A percentile compares a stretch with the other conserved stretches of the same genome.
phyloP scores from a whole-genome alignment of 2,888 invertebrate genomes.

The Archips crataeganus region DNA sequence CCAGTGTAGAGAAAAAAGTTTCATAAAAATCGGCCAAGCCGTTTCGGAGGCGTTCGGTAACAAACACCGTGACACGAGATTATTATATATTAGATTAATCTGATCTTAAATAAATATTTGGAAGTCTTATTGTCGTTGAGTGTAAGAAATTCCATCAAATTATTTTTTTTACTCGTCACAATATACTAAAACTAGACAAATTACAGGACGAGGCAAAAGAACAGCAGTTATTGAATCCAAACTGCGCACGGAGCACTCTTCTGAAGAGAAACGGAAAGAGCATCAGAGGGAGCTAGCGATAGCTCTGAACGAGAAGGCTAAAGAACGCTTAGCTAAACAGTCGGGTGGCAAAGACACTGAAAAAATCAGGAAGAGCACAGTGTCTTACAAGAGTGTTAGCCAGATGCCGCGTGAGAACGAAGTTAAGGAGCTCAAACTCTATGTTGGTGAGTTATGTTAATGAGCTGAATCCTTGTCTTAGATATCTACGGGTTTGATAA shows the following conservation, averaged over 20 bases:
- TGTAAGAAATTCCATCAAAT: background rate
- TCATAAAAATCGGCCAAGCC: no score
- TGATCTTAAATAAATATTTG: background rate
- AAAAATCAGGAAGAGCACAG: constrained; percentile 96
- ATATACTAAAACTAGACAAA: constrained; percentile 5
- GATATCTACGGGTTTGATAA: no score
- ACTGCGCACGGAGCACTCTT: constrained; percentile 96
- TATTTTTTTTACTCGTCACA: background rate
- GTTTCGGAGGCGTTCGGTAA: no score
- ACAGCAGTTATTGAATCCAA: constrained; percentile 97
- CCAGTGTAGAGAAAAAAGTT: no score
- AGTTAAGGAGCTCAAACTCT: constrained; percentile 96
- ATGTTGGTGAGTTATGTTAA: constrained; percentile 90
- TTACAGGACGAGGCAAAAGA: constrained; percentile 89
- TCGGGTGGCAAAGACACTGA: constrained; percentile 94
- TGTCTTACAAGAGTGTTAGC: constrained; percentile 96
- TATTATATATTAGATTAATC: no score
- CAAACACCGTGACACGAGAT: no score
- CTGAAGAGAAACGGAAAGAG: constrained; percentile 98
- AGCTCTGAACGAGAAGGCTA: constrained; percentile 96
- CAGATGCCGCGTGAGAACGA: constrained; percentile 98
- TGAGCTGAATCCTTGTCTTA: background rate
- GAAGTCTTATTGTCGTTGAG: background rate
- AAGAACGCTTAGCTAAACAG: constrained; percentile 95
- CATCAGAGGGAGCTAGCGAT: constrained; percentile 98